Percentiles rank a stretch among this genome's conserved stretches.
Conservation (phyloP, 1,140 invertebrate genomes). For the Acromyrmex charruanus region DNA sequence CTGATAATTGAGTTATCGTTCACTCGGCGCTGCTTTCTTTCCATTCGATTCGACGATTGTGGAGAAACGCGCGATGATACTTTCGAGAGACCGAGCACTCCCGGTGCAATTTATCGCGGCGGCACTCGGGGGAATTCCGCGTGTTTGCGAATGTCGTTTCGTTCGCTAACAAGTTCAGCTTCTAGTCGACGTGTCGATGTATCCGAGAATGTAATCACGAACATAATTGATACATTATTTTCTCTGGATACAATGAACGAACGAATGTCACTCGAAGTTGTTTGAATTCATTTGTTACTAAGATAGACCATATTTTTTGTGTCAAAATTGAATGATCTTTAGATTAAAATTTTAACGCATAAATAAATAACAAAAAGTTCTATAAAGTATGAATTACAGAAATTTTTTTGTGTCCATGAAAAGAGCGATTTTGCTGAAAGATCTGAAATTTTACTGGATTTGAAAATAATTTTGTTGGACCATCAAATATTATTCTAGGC, state of each 20-base stretch:
- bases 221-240: slow-evolving; percentile 57
- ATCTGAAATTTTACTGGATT: too few species aligned
- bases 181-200: background rate
- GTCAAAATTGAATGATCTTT: background rate
- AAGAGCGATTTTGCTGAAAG: too few species aligned
- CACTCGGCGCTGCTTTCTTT: slow-evolving; percentile 82
- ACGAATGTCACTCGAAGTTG: too few species aligned
- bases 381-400: too few species aligned
- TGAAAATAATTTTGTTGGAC: too few species aligned
- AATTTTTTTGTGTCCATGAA: too few species aligned
- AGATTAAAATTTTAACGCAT: background rate
- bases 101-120: slow-evolving; percentile 73
- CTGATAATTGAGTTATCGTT: slow-evolving; percentile 80
- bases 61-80: slow-evolving; percentile 63
- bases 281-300: background rate
- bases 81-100: slow-evolving; percentile 68
- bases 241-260: slow-evolving; percentile 39
- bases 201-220: slow-evolving; percentile 51
- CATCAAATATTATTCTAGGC: too few species aligned
- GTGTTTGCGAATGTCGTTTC: slow-evolving; percentile 68
- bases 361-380: background rate
- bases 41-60: slow-evolving; percentile 80
- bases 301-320: background rate
- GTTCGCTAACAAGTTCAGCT: slow-evolving; percentile 36
- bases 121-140: slow-evolving; percentile 54